phyloP scores from a whole-genome alignment of 1,140 invertebrate species.

The Bombus ignitus region DNA sequence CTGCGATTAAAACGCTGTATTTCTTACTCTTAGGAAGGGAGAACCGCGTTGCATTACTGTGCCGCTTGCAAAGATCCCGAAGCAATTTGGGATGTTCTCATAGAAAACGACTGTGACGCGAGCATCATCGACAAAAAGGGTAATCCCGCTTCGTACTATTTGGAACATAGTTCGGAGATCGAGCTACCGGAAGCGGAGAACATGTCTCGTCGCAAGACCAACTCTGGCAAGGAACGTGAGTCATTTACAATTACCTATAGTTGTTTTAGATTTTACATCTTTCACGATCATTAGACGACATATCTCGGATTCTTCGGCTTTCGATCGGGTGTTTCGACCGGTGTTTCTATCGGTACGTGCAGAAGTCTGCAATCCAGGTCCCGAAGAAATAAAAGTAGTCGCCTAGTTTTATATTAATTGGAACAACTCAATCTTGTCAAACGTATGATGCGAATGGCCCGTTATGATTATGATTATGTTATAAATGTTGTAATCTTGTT shows the following conservation, averaged over 20 bases:
- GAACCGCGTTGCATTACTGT: conserved; percentile 92
- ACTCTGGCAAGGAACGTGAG: conserved; percentile 79
- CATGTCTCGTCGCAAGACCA: conserved; percentile 76
- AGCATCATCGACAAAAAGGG: conserved; percentile 86
- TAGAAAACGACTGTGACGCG: conserved; percentile 87
- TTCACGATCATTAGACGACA: too few relatives aligned
- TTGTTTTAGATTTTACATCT: too few relatives aligned
- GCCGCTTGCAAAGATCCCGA: conserved; percentile 86
- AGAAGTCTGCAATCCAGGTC: too few relatives aligned
- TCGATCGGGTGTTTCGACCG: too few relatives aligned
- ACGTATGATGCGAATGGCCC: too few relatives aligned
- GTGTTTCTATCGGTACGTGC: too few relatives aligned
- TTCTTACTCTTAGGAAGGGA: conserved; percentile 84
- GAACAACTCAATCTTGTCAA: background rate
- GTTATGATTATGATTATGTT: too few relatives aligned
- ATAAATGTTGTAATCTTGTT: too few relatives aligned
- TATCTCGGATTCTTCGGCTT: too few relatives aligned
- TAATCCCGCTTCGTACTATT: conserved; percentile 88
- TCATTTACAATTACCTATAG: background rate
- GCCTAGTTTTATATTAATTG: too few relatives aligned
- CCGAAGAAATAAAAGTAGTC: background rate
- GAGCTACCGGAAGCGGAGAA: conserved; percentile 84
- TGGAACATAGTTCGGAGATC: conserved; percentile 84
- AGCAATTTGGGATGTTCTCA: conserved; percentile 86
- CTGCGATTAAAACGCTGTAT: background rate